Evolutionary conservation across 2,797 vertebrate genomes (phyloP).

Genomic region (Discoglossus pictus): DNA sequence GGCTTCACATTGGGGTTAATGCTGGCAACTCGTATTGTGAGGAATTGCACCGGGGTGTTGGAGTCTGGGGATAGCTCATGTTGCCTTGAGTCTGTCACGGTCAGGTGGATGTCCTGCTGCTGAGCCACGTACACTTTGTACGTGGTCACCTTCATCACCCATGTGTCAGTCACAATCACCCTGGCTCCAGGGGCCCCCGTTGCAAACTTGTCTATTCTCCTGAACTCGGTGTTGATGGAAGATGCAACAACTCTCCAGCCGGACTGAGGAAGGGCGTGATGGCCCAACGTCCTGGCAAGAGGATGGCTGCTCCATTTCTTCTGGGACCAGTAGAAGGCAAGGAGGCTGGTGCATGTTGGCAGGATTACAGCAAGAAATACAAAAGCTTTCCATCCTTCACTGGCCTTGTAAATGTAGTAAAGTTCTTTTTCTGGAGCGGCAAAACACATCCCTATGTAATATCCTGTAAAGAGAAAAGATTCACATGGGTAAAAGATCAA

Average conservation of each 20-base stretch:
- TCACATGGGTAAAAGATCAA: too few species aligned
- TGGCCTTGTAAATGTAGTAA: constrained; percentile 68
- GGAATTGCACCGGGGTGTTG: constrained; percentile 81
- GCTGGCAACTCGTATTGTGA: constrained; percentile 85
- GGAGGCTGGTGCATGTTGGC: constrained; percentile 65
- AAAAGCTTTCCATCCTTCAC: constrained; percentile 75
- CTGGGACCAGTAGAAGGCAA: constrained; percentile 83
- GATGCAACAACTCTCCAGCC: constrained; percentile 81
- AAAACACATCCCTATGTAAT: constrained; percentile 90
- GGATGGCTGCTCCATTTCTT: constrained; percentile 82
- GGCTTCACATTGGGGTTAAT: constrained; percentile 73
- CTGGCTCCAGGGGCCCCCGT: constrained; percentile 81
- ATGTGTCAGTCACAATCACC: constrained; percentile 88
- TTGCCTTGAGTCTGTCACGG: constrained; percentile 82
- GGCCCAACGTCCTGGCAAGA: constrained; percentile 70
- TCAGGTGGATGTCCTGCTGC: constrained; percentile 86
- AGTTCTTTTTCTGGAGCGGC: constrained; percentile 85
- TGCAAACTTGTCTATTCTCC: constrained; percentile 90
- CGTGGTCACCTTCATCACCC: constrained; percentile 92
- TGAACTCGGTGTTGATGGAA: constrained; percentile 87
- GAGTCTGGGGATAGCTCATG: constrained; percentile 85
- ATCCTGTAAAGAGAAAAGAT: constrained; percentile 70
- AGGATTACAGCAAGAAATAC: constrained; percentile 71
- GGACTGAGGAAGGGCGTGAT: constrained; percentile 69
- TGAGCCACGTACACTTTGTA: constrained; percentile 81